These are phyloP conservation scores for Drosophila lini DNA, from an alignment of 1,140 invertebrate species.

Conservation along the genomic window DNA sequence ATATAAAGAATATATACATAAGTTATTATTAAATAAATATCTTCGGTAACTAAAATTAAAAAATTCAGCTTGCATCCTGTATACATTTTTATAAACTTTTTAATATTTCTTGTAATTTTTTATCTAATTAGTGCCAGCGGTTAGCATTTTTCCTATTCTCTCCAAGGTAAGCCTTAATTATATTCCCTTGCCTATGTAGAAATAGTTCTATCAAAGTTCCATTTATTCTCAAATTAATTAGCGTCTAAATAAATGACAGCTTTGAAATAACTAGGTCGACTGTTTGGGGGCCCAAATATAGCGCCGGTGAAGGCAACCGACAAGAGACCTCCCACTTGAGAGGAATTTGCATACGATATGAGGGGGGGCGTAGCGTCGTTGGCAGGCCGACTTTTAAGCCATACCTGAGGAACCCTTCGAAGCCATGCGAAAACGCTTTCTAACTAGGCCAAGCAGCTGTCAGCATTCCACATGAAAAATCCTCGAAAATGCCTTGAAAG, in stretches of 20 bases:
- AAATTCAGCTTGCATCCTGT: neutral
- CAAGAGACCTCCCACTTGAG: conserved; percentile 30
- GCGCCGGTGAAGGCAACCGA: conserved; percentile 5
- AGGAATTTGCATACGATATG: conserved; percentile 49
- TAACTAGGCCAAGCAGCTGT: conserved; percentile 74
- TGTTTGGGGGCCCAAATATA: conserved; percentile 22
- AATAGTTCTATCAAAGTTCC: conserved; percentile 10
- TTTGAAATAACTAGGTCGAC: conserved; percentile 46
- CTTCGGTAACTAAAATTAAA: no score
- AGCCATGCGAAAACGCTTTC: conserved; percentile 24
- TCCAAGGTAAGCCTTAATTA: conserved; percentile 6
- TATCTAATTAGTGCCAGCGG: neutral
- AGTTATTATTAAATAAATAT: neutral
- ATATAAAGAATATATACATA: neutral
- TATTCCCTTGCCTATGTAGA: neutral
- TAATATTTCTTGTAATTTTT: neutral
- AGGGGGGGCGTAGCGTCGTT: neutral
- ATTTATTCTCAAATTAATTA: conserved; percentile 31
- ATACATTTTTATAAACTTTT: no score
- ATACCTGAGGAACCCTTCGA: conserved; percentile 28
- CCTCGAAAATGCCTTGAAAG: conserved; percentile 45
- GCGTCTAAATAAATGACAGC: conserved; percentile 33
- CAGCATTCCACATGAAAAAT: conserved; percentile 43
- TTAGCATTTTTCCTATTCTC: neutral
- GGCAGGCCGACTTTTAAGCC: conserved; percentile 23